Evolutionary conservation across 2,113 vertebrate species (phyloP).

Genomic region (Corvus moneduloides): DNA sequence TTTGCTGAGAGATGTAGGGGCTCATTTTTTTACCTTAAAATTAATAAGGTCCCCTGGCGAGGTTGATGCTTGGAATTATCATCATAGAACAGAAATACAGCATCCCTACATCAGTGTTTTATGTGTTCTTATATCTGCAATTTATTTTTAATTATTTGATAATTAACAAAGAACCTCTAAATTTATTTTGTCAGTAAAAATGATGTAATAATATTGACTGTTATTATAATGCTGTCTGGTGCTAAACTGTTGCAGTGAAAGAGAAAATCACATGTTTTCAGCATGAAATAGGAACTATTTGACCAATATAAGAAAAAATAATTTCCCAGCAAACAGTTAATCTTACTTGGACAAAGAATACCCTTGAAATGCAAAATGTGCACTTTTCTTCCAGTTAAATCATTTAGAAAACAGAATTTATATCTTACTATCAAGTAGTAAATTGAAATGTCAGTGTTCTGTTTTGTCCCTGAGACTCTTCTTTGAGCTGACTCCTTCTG

Average conservation of each 20-base stretch:
- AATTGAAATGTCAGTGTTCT: slow-evolving; percentile 38
- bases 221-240: background rate
- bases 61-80: background rate
- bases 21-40: background rate
- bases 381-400: slow-evolving; percentile 19
- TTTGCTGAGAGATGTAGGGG: background rate
- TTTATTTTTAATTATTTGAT: background rate
- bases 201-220: background rate
- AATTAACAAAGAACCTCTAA: background rate
- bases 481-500: slow-evolving; percentile 24
- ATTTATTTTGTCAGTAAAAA: background rate
- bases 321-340: background rate
- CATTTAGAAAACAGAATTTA: slow-evolving; percentile 31
- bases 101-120: background rate
- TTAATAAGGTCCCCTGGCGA: background rate
- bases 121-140: background rate
- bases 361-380: background rate
- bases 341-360: background rate
- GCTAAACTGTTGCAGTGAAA: background rate
- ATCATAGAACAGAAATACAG: background rate
- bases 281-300: background rate
- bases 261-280: background rate
- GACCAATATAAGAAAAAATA: background rate
- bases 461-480: slow-evolving; percentile 11
- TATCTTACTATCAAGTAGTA: background rate